These are phyloP conservation scores for Sander lucioperca DNA, from an alignment of 2,113 vertebrate species.

Conservation along the genomic window DNA sequence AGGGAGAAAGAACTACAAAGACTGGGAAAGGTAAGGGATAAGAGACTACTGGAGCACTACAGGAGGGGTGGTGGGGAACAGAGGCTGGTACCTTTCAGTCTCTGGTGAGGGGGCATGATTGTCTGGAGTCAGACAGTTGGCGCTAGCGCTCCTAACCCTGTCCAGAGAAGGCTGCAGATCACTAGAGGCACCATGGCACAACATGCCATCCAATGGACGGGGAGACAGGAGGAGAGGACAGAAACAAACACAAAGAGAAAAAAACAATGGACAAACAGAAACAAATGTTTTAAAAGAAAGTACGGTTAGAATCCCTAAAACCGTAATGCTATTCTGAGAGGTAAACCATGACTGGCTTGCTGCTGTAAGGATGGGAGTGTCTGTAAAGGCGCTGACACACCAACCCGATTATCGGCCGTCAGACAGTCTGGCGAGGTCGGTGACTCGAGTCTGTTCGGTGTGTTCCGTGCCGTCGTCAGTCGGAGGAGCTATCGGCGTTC, in stretches of 20 bases:
- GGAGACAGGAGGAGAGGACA: constrained; percentile 66
- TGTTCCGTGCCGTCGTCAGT: no score
- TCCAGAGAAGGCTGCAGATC: constrained; percentile 98
- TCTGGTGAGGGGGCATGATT: constrained; percentile 98
- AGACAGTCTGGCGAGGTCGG: no score
- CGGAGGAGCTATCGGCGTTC: no score
- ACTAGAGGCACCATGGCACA: constrained; percentile 91
- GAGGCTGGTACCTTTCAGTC: constrained; percentile 96
- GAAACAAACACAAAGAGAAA: constrained; percentile 85
- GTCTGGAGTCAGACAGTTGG: constrained; percentile 99
- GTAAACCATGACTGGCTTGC: constrained; percentile 46
- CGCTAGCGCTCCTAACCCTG: constrained; percentile 99
- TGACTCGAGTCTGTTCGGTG: no score
- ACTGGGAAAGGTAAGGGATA: constrained; percentile 13
- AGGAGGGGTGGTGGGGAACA: constrained; percentile 79
- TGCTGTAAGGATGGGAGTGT: constrained; percentile 30
- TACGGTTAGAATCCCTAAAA: constrained; percentile 68
- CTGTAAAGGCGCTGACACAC: neutral
- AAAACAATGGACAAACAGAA: constrained; percentile 87
- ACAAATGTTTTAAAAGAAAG: constrained; percentile 81
- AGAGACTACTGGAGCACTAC: constrained; percentile 37
- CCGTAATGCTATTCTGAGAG: constrained; percentile 42
- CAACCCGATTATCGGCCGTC: no score
- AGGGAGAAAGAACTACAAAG: constrained; percentile 42
- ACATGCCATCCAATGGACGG: constrained; percentile 87